Evolutionary conservation across 2,888 invertebrate species (phyloP), one percentile per base, ranked within the genome.

Genomic region (Parnassius smintheus): DNA sequence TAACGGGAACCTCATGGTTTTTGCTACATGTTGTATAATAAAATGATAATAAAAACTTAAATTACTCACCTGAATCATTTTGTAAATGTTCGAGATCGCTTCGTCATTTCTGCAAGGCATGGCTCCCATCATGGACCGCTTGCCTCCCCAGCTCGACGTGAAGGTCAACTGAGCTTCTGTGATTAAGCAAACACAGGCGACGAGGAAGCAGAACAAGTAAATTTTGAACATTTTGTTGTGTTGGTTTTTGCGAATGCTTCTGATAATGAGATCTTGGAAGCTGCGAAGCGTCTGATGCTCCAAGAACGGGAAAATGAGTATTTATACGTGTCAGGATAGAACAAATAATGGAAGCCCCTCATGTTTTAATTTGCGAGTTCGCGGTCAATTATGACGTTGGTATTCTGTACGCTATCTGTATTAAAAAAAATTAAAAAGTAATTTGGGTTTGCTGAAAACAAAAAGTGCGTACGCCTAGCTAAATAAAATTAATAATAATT

Each of bases 91-190:
- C 1, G 78, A 76, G 11, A 88, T 68, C 0, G 83, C 79, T 7
- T 90, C 88, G 2, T 88, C 89, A 49, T 77, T 87, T 49, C 85
- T 76, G 70, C 89, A 90, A 45, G 80, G 75, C 65, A 83, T 68
- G 0, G 81, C 73, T 0, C 73, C 80, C 0, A 75, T 75, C 0
- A 75, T 75, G 45, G 82, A 77, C 12, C 93, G 82, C 67, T 90
- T 87, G 1, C 89, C 90, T 0, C 85, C 91, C 93, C 93, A 93
- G 59, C 88, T 90, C 0, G 93, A 92, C 0, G 93, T 93, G 74
- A 93, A 93, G 4, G 93, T 93, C 48, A 93, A 75, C 72, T 93
- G 93, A 0, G 88, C 93, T 1, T 86, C 80, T 18, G 77, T 72
- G 49, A 77, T 61, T 41, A 84, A 56, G 64, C 79, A 80, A 45